A percentile compares a stretch with the other conserved stretches of the same genome.
phyloP scores from a whole-genome alignment of 2,797 vertebrate genomes.

The Novumbra hubbsi region DNA sequence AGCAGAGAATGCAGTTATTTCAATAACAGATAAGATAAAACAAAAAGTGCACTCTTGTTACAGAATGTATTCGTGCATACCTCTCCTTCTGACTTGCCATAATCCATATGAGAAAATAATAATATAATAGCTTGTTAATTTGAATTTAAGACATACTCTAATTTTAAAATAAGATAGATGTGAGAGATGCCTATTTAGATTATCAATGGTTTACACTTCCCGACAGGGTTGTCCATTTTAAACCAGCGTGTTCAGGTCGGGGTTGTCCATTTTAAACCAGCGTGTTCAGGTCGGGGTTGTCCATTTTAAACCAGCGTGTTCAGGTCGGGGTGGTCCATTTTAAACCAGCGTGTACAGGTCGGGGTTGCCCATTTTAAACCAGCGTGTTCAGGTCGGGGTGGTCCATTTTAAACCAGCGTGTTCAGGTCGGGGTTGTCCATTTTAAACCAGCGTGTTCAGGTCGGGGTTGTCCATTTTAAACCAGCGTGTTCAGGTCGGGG shows the following conservation, averaged over 20 bases:
- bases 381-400: conserved; percentile 3
- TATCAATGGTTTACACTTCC: conserved; percentile 1
- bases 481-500: conserved; percentile 3
- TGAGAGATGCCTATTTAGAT: background rate
- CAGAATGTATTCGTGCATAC: background rate
- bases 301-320: too few species aligned
- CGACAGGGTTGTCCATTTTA: conserved; percentile 2
- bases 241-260: conserved; percentile 13
- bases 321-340: background rate
- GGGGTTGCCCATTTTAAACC: too few species aligned
- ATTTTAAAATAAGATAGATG: background rate
- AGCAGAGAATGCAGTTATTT: background rate
- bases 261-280: too few species aligned
- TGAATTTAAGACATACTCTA: background rate
- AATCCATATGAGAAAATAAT: background rate
- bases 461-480: background rate
- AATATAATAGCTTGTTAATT: background rate
- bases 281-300: conserved; percentile 2
- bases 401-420: conserved; percentile 8
- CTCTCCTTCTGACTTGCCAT: background rate
- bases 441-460: conserved; percentile 13
- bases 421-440: background rate
- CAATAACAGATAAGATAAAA: background rate
- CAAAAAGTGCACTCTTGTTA: background rate
- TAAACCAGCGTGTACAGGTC: conserved; percentile 12